Base-by-base conservation (phyloP, 1,140 invertebrate species). In the Zaprionus gabonicus region DNA sequence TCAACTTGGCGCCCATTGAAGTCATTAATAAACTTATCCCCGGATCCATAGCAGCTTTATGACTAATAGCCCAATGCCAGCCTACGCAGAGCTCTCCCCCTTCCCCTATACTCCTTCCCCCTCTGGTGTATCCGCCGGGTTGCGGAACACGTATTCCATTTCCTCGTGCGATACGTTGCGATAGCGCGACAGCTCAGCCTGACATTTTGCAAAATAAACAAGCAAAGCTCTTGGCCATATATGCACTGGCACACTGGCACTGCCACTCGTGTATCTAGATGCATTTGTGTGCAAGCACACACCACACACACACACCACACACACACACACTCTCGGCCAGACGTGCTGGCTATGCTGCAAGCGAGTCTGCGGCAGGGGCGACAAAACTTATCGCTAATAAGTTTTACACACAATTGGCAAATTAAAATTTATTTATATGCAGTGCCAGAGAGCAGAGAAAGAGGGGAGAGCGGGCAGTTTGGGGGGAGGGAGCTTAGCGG, bases 381-480 rank as follows among this genome's bases (percentile, higher is more conserved):
- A 76, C 78, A 82, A 85, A 81, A 87, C 80, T 87, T 87, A 88
- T 83, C 84, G 84, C 84, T 88, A 88, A 87, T 87, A 87, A 87
- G 80, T 87, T 80, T 82, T 82, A 71, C 80, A 73, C 78, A 87
- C 74, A 78, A 88, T 88, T 88, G 84, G 84, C 84, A 84, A 88
- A 88, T 88, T 88, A 73, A 79, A 84, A 84, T 88, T 88, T 88
- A 88, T 88, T 90, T 88, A 84, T 84, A 82, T 80, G 65, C 71
- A 44, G 28, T 58, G 41, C 25, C 10, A 9, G 4, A 1, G 27
- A 1, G 27, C 4, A 25, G 15, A 10, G 27, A 2, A 1, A 5
- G 44, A 20, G 23, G 25, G 17, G 0, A 17, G 20, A 25, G 68
- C 1, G 44, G 34, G 10, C 0, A 10, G 12, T 23, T 3, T n/a